These are phyloP conservation scores for Stegodyphus dumicola DNA, from an alignment of 1,140 invertebrate genomes.

Conservation along the genomic window DNA sequence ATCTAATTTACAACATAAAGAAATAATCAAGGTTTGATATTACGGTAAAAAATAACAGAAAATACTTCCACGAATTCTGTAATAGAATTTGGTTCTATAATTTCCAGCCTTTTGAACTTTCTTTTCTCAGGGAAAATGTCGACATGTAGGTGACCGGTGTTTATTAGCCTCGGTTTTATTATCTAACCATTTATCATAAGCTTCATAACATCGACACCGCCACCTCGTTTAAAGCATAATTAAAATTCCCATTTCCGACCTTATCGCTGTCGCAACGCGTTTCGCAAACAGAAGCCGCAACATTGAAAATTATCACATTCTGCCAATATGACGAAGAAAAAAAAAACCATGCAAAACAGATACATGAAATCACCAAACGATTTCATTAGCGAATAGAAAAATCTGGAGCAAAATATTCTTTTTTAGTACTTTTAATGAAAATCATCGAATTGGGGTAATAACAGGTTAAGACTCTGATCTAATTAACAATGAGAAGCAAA, in stretches of 20 bases:
- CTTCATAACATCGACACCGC: not conserved
- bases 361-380: constrained; percentile 1
- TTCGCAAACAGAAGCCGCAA: not conserved
- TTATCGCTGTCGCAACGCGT: constrained; percentile 6
- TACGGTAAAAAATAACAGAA: no score
- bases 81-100: no score
- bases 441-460: constrained; percentile 19
- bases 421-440: constrained; percentile 24
- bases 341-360: not conserved
- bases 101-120: no score
- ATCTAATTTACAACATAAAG: no score
- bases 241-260: not conserved
- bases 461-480: constrained; percentile 18
- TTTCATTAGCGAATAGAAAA: constrained; percentile 24
- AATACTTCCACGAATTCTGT: no score
- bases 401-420: constrained; percentile 28
- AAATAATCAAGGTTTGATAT: no score
- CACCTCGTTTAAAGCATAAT: constrained; percentile 1
- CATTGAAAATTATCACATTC: no score
- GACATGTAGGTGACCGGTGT: no score
- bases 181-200: not conserved
- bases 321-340: no score
- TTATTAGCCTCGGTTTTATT: no score
- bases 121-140: no score
- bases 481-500: constrained; percentile 15